Evolutionary conservation across 2,888 invertebrate species (phyloP).

Genomic region (Idaea dimidiata): DNA sequence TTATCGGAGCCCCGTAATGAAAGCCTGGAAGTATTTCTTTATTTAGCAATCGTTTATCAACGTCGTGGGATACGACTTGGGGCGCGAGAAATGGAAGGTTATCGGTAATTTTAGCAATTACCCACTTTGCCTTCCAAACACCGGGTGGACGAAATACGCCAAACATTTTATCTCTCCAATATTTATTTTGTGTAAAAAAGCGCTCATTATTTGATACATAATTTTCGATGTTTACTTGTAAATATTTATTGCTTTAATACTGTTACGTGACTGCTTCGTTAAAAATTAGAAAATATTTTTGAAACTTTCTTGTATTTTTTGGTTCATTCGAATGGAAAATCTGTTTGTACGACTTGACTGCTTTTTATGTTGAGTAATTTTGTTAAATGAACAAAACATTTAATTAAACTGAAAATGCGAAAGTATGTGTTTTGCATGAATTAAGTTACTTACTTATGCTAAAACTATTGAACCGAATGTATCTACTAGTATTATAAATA

Average conservation of each 20-base stretch:
- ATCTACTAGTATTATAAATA: too few relatives aligned
- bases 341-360: too few relatives aligned
- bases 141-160: slow-evolving; percentile 2
- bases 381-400: too few relatives aligned
- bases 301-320: neutral
- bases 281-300: neutral
- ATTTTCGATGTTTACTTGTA: neutral
- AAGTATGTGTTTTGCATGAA: too few relatives aligned
- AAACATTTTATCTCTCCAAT: slow-evolving; percentile 11
- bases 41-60: slow-evolving; percentile 44
- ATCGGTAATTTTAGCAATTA: slow-evolving; percentile 26
- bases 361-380: too few relatives aligned
- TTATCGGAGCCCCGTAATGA: slow-evolving; percentile 31
- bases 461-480: too few relatives aligned
- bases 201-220: neutral
- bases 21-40: slow-evolving; percentile 37
- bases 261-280: neutral
- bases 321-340: too few relatives aligned
- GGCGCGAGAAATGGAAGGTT: slow-evolving; percentile 16
- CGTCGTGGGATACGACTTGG: slow-evolving; percentile 21
- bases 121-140: slow-evolving; percentile 1
- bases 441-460: too few relatives aligned
- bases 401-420: too few relatives aligned
- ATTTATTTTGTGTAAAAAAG: slow-evolving; percentile 6
- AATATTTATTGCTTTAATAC: neutral